Percentiles rank a stretch among this genome's conserved stretches.
Conservation (phyloP, 2,888 invertebrate species). For the Leucoma salicis region DNA sequence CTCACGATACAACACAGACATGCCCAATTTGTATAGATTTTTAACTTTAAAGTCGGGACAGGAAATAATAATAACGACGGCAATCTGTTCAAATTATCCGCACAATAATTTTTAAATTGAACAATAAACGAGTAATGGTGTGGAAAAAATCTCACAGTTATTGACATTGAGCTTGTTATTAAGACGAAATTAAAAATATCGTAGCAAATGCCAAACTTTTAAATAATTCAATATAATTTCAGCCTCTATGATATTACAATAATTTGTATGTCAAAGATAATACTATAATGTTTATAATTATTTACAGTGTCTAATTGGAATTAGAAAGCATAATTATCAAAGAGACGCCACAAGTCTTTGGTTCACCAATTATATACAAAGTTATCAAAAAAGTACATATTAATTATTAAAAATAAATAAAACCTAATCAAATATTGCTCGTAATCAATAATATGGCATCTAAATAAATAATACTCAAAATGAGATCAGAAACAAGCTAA, state of each 20-base stretch:
- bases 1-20: background rate
- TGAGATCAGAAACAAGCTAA: conserved; percentile 78
- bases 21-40: background rate
- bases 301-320: conserved; percentile 50
- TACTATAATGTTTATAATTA: conserved; percentile 41
- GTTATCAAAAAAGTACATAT: conserved; percentile 50
- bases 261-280: conserved; percentile 56
- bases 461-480: conserved; percentile 80
- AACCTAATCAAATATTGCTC: conserved; percentile 63
- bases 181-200: conserved; percentile 34
- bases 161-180: conserved; percentile 16
- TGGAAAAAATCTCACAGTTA: conserved; percentile 10
- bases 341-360: conserved; percentile 71
- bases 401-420: conserved; percentile 62
- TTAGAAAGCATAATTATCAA: conserved; percentile 57
- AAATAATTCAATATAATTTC: conserved; percentile 43
- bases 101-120: conserved; percentile 12
- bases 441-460: conserved; percentile 75
- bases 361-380: conserved; percentile 73
- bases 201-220: conserved; percentile 58
- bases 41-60: too few relatives aligned
- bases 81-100: too few relatives aligned
- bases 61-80: too few relatives aligned
- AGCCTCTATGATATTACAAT: conserved; percentile 51
- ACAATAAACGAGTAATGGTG: conserved; percentile 19